phyloP scores from a whole-genome alignment of 2,888 invertebrate genomes.

The Resseliella maxima region DNA sequence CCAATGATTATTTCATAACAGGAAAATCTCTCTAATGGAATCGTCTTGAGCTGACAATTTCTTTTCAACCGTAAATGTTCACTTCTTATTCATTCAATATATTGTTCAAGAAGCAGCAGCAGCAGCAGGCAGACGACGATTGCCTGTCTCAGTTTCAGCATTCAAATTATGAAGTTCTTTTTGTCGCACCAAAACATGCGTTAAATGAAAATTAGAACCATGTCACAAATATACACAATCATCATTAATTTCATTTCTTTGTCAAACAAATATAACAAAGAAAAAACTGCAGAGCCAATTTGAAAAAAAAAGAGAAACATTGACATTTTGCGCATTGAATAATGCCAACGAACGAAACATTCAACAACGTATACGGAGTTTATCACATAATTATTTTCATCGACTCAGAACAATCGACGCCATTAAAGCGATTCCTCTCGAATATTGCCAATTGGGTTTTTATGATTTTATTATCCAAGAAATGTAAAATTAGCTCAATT shows the following conservation, averaged over 20 bases:
- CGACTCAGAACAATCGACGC: not conserved
- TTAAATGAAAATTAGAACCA: conserved; percentile 55
- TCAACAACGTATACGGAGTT: not conserved
- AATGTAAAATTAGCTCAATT: no score
- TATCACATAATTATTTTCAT: conserved; percentile 39
- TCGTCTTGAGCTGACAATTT: conserved; percentile 54
- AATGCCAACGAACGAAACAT: not conserved
- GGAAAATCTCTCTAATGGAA: conserved; percentile 54
- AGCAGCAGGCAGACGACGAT: not conserved
- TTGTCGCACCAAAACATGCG: conserved; percentile 53
- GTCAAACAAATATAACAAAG: not conserved
- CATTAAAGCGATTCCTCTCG: not conserved
- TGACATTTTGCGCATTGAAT: conserved; percentile 42
- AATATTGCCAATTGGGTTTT: not conserved
- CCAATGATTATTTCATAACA: conserved; percentile 53
- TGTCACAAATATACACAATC: conserved; percentile 25
- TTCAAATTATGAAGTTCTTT: not conserved
- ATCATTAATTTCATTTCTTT: conserved; percentile 54
- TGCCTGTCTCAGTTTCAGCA: not conserved
- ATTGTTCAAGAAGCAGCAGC: no score
- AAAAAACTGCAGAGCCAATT: not conserved
- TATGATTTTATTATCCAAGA: not conserved
- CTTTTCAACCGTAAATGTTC: conserved; percentile 5
- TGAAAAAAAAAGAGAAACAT: not conserved
- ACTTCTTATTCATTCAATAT: not conserved